These are phyloP conservation scores for Gymnoscopelus microlampas DNA, from an alignment of 2,797 vertebrate genomes.

Conservation along the genomic window DNA sequence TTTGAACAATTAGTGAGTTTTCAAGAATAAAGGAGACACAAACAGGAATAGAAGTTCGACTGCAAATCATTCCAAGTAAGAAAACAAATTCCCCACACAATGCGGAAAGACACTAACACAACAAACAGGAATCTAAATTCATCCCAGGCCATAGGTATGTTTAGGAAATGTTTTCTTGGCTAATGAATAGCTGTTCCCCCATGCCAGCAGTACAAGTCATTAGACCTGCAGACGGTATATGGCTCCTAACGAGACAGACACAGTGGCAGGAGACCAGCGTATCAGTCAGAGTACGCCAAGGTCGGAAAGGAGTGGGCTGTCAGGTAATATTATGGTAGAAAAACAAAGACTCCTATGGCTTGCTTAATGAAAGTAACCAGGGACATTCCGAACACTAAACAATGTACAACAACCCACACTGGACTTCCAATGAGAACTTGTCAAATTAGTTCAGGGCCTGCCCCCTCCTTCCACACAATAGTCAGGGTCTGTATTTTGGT, in stretches of 20 bases:
- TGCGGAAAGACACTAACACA: too few relatives aligned
- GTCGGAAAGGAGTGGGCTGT: constrained; percentile 25
- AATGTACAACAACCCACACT: constrained; percentile 49
- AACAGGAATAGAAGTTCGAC: too few relatives aligned
- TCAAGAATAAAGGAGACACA: background rate
- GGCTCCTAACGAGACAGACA: constrained; percentile 27
- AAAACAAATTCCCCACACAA: too few relatives aligned
- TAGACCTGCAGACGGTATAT: background rate
- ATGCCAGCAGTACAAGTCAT: too few relatives aligned
- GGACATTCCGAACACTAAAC: constrained; percentile 34
- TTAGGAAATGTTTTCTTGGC: too few relatives aligned
- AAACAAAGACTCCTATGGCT: constrained; percentile 29
- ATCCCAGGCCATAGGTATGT: too few relatives aligned
- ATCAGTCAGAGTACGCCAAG: constrained; percentile 29
- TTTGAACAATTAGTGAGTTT: constrained; percentile 11
- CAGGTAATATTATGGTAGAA: constrained; percentile 4
- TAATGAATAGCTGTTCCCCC: too few relatives aligned
- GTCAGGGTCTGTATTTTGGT: too few relatives aligned
- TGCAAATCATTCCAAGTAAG: too few relatives aligned
- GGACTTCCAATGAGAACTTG: constrained; percentile 55
- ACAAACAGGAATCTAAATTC: too few relatives aligned
- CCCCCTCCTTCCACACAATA: constrained; percentile 38
- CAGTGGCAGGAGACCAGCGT: constrained; percentile 14
- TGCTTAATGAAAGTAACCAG: constrained; percentile 53
- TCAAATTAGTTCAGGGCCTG: constrained; percentile 49